Percentiles rank a stretch among this genome's conserved stretches.
phyloP scores from a whole-genome alignment of 2,888 invertebrate species.

The Drosophila austrosaltans region DNA sequence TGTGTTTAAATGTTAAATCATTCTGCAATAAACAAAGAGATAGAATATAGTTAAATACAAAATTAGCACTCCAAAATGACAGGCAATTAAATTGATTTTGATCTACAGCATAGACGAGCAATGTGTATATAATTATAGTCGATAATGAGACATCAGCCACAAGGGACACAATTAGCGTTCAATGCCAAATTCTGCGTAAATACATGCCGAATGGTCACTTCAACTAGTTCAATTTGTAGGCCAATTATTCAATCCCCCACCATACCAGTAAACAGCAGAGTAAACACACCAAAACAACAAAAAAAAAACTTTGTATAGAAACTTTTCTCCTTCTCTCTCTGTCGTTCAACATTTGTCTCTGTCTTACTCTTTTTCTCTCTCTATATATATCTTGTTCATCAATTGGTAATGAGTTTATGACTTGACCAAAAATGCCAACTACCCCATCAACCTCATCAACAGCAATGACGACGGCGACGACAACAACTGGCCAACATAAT shows the following conservation, averaged over 20 bases:
- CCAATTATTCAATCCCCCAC: constrained; percentile 6
- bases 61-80: constrained; percentile 3
- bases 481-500: constrained; percentile 51
- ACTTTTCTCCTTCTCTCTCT: neutral
- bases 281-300: neutral
- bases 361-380: neutral
- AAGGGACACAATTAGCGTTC: constrained; percentile 21
- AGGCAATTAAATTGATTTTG: constrained; percentile 13
- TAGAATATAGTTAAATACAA: neutral
- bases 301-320: constrained; percentile 6
- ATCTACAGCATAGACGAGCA: neutral
- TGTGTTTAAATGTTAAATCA: neutral
- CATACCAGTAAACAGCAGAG: neutral
- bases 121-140: neutral
- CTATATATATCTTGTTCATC: neutral
- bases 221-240: neutral
- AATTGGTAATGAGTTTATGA: constrained; percentile 14
- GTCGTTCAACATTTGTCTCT: neutral
- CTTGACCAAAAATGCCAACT: constrained; percentile 40
- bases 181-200: constrained; percentile 9
- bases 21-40: neutral
- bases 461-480: constrained; percentile 1
- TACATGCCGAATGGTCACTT: constrained; percentile 1
- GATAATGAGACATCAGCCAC: constrained; percentile 12
- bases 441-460: constrained; percentile 6